These are phyloP conservation scores for Anastrepha ludens DNA, from an alignment of 1,140 invertebrate genomes.

Conservation along the genomic window DNA sequence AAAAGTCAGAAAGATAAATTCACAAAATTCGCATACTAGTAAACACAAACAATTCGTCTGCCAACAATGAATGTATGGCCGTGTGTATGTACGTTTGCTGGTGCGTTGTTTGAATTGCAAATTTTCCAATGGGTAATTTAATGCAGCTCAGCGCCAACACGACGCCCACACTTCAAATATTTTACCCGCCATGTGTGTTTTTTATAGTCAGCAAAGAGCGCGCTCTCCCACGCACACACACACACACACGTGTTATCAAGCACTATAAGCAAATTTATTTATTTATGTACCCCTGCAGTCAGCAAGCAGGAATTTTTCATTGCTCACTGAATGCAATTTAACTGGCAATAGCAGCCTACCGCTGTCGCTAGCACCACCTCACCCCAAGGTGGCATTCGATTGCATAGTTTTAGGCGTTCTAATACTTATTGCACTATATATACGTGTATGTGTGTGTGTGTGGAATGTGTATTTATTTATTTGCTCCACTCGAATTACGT, in stretches of 20 bases:
- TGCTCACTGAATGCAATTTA: neutral
- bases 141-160: neutral
- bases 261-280: conserved; percentile 10
- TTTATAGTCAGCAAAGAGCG: neutral
- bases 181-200: neutral
- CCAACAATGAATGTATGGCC: neutral
- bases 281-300: conserved; percentile 29
- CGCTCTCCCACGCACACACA: neutral
- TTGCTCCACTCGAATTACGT: conserved; percentile 24
- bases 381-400: neutral
- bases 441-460: neutral
- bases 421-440: neutral
- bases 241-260: neutral
- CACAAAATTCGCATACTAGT: no score
- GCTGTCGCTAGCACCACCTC: neutral
- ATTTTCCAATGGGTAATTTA: conserved; percentile 33
- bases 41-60: no score
- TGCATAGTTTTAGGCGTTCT: conserved; percentile 22
- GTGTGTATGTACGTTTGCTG: neutral
- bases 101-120: conserved; percentile 29
- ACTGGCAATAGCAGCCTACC: neutral
- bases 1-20: neutral
- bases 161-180: conserved; percentile 32
- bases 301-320: neutral
- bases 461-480: neutral